phyloP scores from a whole-genome alignment of 2,113 vertebrate species.

The Pangasianodon gigas region DNA sequence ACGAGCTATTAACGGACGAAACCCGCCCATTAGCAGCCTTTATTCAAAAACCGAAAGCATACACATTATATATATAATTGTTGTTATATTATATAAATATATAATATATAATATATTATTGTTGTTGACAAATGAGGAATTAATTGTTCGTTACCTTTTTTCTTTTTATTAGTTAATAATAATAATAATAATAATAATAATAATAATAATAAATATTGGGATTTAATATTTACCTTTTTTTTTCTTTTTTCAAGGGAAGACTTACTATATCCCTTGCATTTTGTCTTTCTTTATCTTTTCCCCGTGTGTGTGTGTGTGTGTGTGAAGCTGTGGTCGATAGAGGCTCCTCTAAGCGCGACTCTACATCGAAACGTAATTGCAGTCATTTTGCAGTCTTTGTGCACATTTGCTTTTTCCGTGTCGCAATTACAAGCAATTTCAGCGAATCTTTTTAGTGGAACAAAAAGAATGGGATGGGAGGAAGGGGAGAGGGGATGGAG shows the following conservation, averaged over 20 bases:
- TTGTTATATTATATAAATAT: too few species aligned
- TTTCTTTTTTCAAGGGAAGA: background rate
- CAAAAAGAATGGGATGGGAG: constrained; percentile 76
- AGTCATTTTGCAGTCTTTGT: constrained; percentile 90
- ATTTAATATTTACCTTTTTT: background rate
- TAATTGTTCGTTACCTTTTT: background rate
- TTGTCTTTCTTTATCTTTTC: too few species aligned
- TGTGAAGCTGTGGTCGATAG: constrained; percentile 17
- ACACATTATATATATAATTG: too few species aligned
- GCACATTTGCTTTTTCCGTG: constrained; percentile 87
- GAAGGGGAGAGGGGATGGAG: background rate
- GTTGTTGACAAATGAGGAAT: background rate
- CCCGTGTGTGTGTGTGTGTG: background rate
- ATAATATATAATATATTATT: too few species aligned
- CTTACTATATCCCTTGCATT: background rate
- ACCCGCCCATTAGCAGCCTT: background rate
- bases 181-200: background rate
- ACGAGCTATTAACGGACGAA: background rate
- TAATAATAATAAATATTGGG: background rate
- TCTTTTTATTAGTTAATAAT: background rate
- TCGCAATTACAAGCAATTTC: constrained; percentile 94
- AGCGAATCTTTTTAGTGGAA: constrained; percentile 91
- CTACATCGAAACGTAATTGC: constrained; percentile 92
- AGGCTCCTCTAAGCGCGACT: constrained; percentile 11
- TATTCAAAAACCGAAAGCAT: background rate